Base-by-base conservation (phyloP, 2,888 invertebrate species). In the Sclerodermus sp. region DNA sequence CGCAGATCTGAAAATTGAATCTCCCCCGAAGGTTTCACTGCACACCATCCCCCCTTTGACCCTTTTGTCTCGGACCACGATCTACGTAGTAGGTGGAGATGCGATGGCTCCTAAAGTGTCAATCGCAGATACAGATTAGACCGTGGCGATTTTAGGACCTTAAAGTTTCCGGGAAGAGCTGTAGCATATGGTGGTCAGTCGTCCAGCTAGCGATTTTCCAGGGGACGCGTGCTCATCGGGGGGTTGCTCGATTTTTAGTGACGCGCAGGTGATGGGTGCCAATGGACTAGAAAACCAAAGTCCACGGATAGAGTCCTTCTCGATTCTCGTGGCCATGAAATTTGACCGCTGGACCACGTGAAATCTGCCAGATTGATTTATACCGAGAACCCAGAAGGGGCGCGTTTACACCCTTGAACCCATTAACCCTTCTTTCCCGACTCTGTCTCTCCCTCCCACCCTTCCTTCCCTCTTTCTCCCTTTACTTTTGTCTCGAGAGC, bases 191-290 rank as follows among this genome's bases (percentile, higher is more conserved):
- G n/a, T n/a, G n/a, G 68, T 57, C 60, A 58, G 55, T 60, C 55
- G 16, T 47, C 52, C 42, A 42, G 48, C 23, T 23, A 49, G 49
- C 56, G 60, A 60, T 58, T 64, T 57, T 60, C 53, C 40, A 54
- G 51, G 50, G 50, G 51, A 58, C 68, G 63, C 67, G 70, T 71
- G 70, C 68, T 50, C 67, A 62, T 68, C 68, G 45, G 70, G 62
- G 70, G 70, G 68, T 66, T 50, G 29, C 17, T 36, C 18, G 47
- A 48, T 48, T 66, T 56, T 59, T 57, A 58, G 57, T 58, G 67
- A 57, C 61, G 58, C 58, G 65, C 71, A 71, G 71, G 68, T 71
- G 70, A 71, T 53, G 59, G 50, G 31, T 18, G 23, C 38, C 38
- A 48, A 51, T 62, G 57, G 58, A 66, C 64, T 68, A 64, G 67